These are phyloP conservation scores for Dendrolimus pini DNA, from an alignment of 2,888 invertebrate species.

Conservation along the genomic window DNA sequence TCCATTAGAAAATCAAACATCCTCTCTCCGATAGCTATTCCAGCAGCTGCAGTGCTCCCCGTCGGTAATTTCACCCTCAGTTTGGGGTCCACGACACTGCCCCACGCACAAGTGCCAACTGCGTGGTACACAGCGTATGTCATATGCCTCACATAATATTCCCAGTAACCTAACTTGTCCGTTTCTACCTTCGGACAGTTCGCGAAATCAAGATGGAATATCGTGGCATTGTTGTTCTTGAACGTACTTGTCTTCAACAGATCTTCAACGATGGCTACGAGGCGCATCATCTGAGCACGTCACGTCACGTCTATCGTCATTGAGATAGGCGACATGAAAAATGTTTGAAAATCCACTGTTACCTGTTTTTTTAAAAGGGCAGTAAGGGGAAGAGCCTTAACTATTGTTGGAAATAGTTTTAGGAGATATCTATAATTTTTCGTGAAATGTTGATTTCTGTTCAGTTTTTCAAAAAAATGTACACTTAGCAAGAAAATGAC, in stretches of 20 bases:
- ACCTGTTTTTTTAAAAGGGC: no score
- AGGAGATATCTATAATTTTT: no score
- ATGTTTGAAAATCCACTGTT: no score
- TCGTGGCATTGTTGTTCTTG: conserved; percentile 20
- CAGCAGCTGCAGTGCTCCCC: conserved; percentile 41
- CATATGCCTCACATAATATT: conserved; percentile 46
- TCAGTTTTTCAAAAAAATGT: no score
- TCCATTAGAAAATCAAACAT: conserved; percentile 29
- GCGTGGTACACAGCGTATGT: conserved; percentile 42
- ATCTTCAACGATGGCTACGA: conserved; percentile 33
- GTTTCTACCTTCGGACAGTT: conserved; percentile 26
- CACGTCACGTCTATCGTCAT: conserved; percentile 30
- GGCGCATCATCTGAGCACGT: conserved; percentile 28
- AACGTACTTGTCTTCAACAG: conserved; percentile 25
- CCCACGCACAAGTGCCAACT: conserved; percentile 38
- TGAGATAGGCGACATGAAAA: no score
- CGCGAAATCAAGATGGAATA: conserved; percentile 25
- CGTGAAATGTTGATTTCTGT: no score
- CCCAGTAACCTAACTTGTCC: conserved; percentile 30
- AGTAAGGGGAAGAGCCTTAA: no score
- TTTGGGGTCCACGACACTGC: conserved; percentile 33
- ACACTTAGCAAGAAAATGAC: no score
- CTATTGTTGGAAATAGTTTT: no score
- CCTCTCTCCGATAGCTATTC: conserved; percentile 45
- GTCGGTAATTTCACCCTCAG: conserved; percentile 38